Evolutionary conservation across 2,888 invertebrate species (phyloP).

Genomic region (Melipona beecheii): DNA sequence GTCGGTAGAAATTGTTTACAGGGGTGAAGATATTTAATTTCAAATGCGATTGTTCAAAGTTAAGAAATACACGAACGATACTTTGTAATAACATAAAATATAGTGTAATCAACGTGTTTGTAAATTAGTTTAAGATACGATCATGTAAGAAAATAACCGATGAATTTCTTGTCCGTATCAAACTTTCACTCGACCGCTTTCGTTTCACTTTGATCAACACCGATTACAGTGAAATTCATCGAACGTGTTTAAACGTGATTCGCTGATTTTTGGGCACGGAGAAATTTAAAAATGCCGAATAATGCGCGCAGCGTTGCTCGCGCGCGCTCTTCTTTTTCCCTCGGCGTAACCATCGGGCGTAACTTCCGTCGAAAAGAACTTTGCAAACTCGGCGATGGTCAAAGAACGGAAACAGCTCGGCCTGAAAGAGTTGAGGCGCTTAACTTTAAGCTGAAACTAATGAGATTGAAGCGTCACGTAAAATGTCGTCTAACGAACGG

Average conservation of each 20-base stretch:
- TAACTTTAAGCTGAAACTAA: constrained; percentile 80
- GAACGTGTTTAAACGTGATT: neutral
- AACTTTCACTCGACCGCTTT: too few species aligned
- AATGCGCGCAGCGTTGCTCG: neutral
- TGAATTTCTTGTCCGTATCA: too few species aligned
- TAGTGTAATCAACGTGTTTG: too few species aligned
- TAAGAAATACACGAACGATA: neutral
- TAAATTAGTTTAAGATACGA: too few species aligned
- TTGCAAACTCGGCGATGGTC: constrained; percentile 61
- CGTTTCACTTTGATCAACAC: neutral
- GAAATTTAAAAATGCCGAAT: neutral
- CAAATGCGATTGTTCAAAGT: neutral
- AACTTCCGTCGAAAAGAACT: constrained; percentile 48
- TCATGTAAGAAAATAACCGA: too few species aligned
- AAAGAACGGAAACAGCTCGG: constrained; percentile 61
- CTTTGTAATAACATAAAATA: neutral
- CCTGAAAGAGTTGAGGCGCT: constrained; percentile 75
- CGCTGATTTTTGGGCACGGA: neutral
- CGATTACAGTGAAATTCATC: neutral
- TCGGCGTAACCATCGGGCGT: neutral
- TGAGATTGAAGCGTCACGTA: constrained; percentile 72
- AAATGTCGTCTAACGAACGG: constrained; percentile 74
- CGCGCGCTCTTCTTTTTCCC: neutral
- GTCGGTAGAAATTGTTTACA: too few species aligned
- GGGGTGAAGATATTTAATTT: neutral